Evolutionary conservation across 1,140 invertebrate species (phyloP), one percentile per base, ranked within the genome.

Genomic region (Trichogramma pretiosum): DNA sequence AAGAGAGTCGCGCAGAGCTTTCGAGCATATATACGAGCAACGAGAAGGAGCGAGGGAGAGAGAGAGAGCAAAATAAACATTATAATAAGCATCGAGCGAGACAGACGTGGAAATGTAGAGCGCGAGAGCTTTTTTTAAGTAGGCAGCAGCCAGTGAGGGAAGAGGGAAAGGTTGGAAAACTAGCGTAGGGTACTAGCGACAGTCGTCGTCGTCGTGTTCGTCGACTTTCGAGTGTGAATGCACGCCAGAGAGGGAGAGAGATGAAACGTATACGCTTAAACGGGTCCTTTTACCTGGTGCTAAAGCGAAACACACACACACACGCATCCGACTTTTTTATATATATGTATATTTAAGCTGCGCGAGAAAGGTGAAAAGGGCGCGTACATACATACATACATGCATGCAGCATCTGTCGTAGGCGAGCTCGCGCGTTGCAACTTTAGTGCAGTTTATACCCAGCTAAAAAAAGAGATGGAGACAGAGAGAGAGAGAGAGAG

Each of bases 31-130:
- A n/a, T n/a, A n/a, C 8, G 10, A 47, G 28, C 2, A 19, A 33
- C 13, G 26, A 40, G 5, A 32, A n/a, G 5, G 32, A 43, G 8
- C 26, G 22, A 19, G 22, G 13, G 30, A n/a, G 34, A 34, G 14
- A 22, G 4, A 21, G 26, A 37, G 13, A 13, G 34, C 5, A 28
- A 23, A 34, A 36, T 32, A 11, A 16, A 23, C 3, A 30, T 22
- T 2, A 33, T 9, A 46, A 21, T 21, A 17, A 43, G 8, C 11
- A 21, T 32, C 30, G 41, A 17, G 14, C 37, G 52, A 48, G 30
- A 36, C 42, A 50, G 51, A 50, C 14, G 41, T 34, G 48, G 40
- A 42, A 18, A 39, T 17, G 38, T 46, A 16, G 41, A 44, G 32
- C 30, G 44, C 22, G 24, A 52, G 33, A 48, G 42, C 23, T 39